phyloP scores from a whole-genome alignment of 1,140 invertebrate species.

The Zaprionus gabonicus region DNA sequence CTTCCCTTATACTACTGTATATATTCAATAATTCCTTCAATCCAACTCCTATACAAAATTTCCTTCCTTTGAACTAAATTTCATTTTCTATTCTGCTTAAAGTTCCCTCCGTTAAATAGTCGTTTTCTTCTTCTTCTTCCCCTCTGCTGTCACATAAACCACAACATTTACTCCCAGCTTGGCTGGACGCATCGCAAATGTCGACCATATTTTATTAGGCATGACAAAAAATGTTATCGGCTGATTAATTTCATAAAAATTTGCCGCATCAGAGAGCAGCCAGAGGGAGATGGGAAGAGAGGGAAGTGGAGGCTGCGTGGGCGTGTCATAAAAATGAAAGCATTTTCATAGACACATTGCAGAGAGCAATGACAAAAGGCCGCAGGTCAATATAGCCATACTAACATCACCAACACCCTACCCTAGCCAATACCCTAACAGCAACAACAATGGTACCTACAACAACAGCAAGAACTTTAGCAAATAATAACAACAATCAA shows the following conservation, averaged over 20 bases:
- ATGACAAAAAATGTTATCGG: conserved; percentile 48
- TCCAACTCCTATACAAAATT: not conserved
- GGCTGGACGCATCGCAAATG: conserved; percentile 17
- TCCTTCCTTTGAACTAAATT: no score
- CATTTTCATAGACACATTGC: conserved; percentile 42
- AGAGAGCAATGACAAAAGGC: conserved; percentile 29
- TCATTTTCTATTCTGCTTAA: not conserved
- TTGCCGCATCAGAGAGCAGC: conserved; percentile 16
- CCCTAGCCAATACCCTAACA: conserved; percentile 21
- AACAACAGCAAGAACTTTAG: conserved; percentile 10
- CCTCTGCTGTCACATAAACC: not conserved
- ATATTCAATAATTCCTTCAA: no score
- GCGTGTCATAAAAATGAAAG: conserved; percentile 67
- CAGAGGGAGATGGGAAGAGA: conserved; percentile 11
- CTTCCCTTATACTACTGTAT: no score
- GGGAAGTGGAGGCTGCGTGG: conserved; percentile 1
- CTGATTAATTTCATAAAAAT: conserved; percentile 65
- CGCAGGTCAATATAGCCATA: conserved; percentile 31
- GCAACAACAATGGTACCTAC: conserved; percentile 5
- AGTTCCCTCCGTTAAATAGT: not conserved
- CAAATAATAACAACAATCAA: conserved; percentile 29
- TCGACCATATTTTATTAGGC: conserved; percentile 59
- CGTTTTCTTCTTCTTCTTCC: not conserved
- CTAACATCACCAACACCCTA: not conserved
- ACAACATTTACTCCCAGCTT: not conserved